Evolutionary conservation across 1,140 invertebrate genomes (phyloP).

Genomic region (Drosophila punjabiensis): DNA sequence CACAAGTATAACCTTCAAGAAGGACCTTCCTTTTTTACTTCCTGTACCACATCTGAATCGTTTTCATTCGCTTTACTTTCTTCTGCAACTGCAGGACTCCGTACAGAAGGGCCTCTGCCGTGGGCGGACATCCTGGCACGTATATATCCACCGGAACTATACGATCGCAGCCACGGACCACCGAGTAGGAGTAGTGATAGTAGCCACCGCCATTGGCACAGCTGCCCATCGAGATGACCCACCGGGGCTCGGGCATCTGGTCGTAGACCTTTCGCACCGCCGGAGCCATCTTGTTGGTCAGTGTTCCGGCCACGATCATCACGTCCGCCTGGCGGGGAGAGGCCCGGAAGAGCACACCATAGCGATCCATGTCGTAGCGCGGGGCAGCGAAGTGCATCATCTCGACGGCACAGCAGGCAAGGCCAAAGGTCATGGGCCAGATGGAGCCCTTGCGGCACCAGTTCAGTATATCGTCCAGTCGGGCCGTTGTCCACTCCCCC

Average conservation of each 20-base stretch:
- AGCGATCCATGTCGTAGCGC: constrained; percentile 97
- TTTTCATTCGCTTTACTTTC: constrained; percentile 96
- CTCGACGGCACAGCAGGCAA: constrained; percentile 99
- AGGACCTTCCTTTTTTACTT: too few relatives aligned
- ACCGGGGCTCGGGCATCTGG: constrained; percentile 96
- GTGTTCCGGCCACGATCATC: constrained; percentile 98
- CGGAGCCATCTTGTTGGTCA: constrained; percentile 99
- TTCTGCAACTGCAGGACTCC: constrained; percentile 97
- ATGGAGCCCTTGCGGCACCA: constrained; percentile 96
- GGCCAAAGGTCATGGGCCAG: constrained; percentile 98
- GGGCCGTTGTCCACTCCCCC: constrained; percentile 91
- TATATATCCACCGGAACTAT: constrained; percentile 99
- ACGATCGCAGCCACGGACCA: constrained; percentile 98
- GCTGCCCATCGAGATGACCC: constrained; percentile 99
- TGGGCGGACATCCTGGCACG: constrained; percentile 98
- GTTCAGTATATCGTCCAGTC: constrained; percentile 97
- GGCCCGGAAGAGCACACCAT: constrained; percentile 96
- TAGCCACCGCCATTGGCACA: constrained; percentile 99
- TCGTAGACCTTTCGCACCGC: constrained; percentile 96
- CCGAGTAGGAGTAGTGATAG: constrained; percentile 99
- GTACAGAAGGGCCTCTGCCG: constrained; percentile 98
- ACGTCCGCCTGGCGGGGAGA: constrained; percentile 97
- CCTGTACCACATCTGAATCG: constrained; percentile 95
- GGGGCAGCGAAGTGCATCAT: constrained; percentile 99
- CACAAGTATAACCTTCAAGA: too few relatives aligned